These are phyloP conservation scores for Epiblema foenella DNA, from an alignment of 2,888 invertebrate species.

Conservation along the genomic window DNA sequence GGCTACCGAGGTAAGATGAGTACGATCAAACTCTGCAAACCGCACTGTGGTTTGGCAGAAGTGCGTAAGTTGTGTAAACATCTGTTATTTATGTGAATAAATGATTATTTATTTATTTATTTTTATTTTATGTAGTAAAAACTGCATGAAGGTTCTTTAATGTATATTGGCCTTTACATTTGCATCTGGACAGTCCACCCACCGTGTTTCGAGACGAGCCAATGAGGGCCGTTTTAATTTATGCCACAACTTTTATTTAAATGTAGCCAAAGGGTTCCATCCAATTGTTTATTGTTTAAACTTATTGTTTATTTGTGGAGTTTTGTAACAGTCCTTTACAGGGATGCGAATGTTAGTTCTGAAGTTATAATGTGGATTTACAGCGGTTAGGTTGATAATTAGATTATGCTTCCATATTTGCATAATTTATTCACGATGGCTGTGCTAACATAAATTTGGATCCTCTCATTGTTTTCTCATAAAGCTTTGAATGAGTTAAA, in stretches of 20 bases:
- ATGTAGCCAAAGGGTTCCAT: slow-evolving; percentile 39
- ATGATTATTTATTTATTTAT: no score
- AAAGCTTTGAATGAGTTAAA: neutral
- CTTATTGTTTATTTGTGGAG: slow-evolving; percentile 42
- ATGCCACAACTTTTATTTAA: slow-evolving; percentile 42
- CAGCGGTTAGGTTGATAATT: slow-evolving; percentile 41
- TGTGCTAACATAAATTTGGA: neutral
- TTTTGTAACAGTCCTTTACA: slow-evolving; percentile 33
- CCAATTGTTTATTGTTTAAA: slow-evolving; percentile 44
- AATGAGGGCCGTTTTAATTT: slow-evolving; percentile 36
- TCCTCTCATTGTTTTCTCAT: neutral
- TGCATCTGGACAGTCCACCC: neutral
- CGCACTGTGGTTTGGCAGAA: no score
- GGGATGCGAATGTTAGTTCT: slow-evolving; percentile 41
- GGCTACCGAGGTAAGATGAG: no score
- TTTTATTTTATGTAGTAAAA: no score
- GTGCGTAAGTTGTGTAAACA: no score
- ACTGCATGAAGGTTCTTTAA: no score
- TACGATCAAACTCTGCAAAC: no score
- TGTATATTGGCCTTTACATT: neutral
- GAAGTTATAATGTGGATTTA: slow-evolving; percentile 44
- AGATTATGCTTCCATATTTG: slow-evolving; percentile 13
- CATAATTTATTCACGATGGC: slow-evolving; percentile 5
- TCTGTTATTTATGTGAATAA: no score
- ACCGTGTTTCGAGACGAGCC: slow-evolving; percentile 1